These are phyloP conservation scores for Coturnix japonica DNA, from an alignment of 2,113 vertebrate species.

Conservation along the genomic window DNA sequence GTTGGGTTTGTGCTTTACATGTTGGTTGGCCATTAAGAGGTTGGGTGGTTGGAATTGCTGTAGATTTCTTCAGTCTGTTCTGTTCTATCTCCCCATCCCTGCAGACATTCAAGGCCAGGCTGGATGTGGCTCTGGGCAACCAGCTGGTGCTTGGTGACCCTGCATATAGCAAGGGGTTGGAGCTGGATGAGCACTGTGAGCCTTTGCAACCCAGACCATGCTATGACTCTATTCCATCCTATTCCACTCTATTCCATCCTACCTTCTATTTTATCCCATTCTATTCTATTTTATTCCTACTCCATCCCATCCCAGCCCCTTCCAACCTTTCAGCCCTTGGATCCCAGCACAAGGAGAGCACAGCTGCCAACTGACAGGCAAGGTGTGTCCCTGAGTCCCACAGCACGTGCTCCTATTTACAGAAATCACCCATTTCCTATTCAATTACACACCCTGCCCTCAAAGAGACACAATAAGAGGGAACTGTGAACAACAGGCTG, in stretches of 20 bases:
- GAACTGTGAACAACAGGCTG: not conserved
- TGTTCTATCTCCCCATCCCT: no score
- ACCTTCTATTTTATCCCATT: not conserved
- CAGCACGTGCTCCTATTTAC: fast-evolving
- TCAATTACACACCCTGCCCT: not conserved
- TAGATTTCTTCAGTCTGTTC: not conserved
- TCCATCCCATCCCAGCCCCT: not conserved
- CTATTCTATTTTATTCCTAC: not conserved
- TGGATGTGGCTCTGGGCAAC: no score
- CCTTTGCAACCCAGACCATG: no score
- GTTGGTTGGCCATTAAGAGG: not conserved
- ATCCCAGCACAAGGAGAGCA: not conserved
- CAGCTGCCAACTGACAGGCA: not conserved
- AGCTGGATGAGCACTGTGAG: no score
- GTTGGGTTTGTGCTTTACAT: not conserved
- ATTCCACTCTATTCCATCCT: no score
- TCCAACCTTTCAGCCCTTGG: not conserved
- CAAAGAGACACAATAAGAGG: not conserved
- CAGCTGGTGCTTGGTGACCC: no score
- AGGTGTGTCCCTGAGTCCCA: not conserved
- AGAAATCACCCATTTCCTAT: not conserved
- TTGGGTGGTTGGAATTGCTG: not conserved
- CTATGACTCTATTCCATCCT: not conserved
- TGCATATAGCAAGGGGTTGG: no score
- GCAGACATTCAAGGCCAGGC: no score